These are phyloP conservation scores for Rhynchophorus ferrugineus DNA, from an alignment of 1,140 invertebrate species.

Conservation along the genomic window DNA sequence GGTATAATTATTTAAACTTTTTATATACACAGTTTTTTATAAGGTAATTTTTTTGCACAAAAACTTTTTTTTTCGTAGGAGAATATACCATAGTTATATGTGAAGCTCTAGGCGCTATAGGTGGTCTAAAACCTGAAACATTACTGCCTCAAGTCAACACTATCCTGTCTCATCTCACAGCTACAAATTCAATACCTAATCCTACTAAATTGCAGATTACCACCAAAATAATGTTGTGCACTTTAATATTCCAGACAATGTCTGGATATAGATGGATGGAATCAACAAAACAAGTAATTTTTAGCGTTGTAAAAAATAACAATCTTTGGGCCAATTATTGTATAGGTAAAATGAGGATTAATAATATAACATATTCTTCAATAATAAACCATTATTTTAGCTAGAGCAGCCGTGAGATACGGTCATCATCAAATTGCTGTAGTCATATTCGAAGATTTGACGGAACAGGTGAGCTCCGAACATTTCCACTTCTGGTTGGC, in stretches of 20 bases:
- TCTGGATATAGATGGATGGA: conserved; percentile 55
- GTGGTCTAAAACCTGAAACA: conserved; percentile 53
- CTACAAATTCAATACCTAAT: conserved; percentile 19
- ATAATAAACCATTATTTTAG: conserved; percentile 33
- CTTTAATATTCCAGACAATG: conserved; percentile 74
- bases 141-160: conserved; percentile 50
- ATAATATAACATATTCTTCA: not conserved
- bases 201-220: conserved; percentile 32
- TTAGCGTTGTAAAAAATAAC: conserved; percentile 50
- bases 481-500: conserved; percentile 85
- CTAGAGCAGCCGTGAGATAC: conserved; percentile 75
- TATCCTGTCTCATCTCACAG: conserved; percentile 47
- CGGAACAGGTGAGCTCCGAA: conserved; percentile 76
- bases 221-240: conserved; percentile 61
- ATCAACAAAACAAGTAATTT: conserved; percentile 50
- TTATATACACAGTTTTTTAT: not conserved
- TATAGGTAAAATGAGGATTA: conserved; percentile 44
- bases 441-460: conserved; percentile 57
- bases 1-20: conserved; percentile 22
- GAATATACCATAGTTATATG: conserved; percentile 35
- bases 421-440: conserved; percentile 71
- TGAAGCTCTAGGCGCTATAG: conserved; percentile 68
- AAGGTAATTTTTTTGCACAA: not conserved
- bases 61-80: conserved; percentile 24
- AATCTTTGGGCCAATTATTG: conserved; percentile 81